These are phyloP conservation scores for Cosmia trapezina DNA, from an alignment of 2,888 invertebrate species.

Conservation along the genomic window DNA sequence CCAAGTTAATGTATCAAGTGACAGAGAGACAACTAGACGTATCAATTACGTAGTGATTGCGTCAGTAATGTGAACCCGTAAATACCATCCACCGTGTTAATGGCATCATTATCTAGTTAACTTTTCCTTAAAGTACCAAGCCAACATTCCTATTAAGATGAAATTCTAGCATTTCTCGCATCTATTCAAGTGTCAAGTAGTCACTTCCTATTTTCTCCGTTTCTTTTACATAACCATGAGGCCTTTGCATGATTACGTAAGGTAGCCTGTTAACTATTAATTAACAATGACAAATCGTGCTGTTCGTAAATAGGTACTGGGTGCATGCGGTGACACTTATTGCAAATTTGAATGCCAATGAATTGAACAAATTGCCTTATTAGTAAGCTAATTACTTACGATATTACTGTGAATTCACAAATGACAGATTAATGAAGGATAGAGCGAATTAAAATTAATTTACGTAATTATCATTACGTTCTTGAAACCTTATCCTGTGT, in stretches of 20 bases:
- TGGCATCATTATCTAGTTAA: constrained; percentile 46
- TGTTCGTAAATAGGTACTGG: constrained; percentile 31
- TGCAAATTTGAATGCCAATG: constrained; percentile 37
- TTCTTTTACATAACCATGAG: constrained; percentile 61
- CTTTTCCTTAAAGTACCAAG: constrained; percentile 41
- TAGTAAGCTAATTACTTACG: constrained; percentile 33
- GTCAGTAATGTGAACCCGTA: constrained; percentile 27
- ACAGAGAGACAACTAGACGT: constrained; percentile 34
- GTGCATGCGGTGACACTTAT: constrained; percentile 24
- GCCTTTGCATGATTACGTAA: constrained; percentile 55
- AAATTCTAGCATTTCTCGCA: constrained; percentile 37
- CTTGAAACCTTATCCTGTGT: constrained; percentile 23
- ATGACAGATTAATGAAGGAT: constrained; percentile 37
- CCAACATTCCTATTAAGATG: constrained; percentile 43
- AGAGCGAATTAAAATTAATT: constrained; percentile 19
- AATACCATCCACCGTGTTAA: constrained; percentile 30
- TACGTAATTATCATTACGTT: constrained; percentile 27
- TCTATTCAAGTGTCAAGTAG: constrained; percentile 59
- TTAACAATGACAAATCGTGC: constrained; percentile 58
- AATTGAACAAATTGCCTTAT: constrained; percentile 34
- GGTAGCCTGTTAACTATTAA: constrained; percentile 50
- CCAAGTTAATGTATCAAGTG: constrained; percentile 47
- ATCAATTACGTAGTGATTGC: constrained; percentile 55
- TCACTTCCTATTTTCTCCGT: constrained; percentile 64
- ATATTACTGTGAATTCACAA: constrained; percentile 9